These are phyloP conservation scores for Lasioglossum lativentre DNA, from an alignment of 2,888 invertebrate genomes.

Conservation along the genomic window DNA sequence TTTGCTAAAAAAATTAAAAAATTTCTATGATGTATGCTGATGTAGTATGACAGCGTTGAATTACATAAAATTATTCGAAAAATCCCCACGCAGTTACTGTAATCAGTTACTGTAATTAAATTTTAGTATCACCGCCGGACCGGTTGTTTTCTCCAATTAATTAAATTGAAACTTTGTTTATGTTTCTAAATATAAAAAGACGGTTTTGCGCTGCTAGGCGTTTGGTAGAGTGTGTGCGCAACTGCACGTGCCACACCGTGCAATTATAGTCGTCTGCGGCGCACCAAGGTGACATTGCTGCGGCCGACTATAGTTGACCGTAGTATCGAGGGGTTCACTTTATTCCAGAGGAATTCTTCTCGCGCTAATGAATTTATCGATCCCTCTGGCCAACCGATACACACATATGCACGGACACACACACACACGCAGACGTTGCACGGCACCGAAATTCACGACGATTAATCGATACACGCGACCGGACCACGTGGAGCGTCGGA, in stretches of 20 bases:
- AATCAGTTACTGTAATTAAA: neutral
- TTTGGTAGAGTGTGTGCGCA: neutral
- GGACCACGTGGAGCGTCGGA: constrained; percentile 10
- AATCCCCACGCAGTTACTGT: neutral
- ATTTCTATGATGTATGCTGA: neutral
- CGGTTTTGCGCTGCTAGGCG: neutral
- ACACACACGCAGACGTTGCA: neutral
- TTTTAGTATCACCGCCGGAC: neutral
- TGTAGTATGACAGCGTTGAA: neutral
- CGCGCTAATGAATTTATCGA: constrained; percentile 31
- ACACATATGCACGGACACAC: neutral
- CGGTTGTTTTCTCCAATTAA: neutral
- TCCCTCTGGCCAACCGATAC: neutral
- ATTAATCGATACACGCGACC: constrained; percentile 18
- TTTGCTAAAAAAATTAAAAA: neutral
- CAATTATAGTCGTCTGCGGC: neutral
- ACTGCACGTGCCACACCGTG: neutral
- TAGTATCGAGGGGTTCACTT: constrained; percentile 15
- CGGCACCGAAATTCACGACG: constrained; percentile 3
- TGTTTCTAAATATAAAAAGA: neutral
- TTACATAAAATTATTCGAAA: neutral
- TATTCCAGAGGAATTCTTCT: constrained; percentile 28
- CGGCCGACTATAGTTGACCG: neutral
- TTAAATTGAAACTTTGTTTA: neutral
- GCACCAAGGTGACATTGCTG: neutral